Conservation (phyloP, 2,797 vertebrate genomes). For the Strix occidentalis region DNA sequence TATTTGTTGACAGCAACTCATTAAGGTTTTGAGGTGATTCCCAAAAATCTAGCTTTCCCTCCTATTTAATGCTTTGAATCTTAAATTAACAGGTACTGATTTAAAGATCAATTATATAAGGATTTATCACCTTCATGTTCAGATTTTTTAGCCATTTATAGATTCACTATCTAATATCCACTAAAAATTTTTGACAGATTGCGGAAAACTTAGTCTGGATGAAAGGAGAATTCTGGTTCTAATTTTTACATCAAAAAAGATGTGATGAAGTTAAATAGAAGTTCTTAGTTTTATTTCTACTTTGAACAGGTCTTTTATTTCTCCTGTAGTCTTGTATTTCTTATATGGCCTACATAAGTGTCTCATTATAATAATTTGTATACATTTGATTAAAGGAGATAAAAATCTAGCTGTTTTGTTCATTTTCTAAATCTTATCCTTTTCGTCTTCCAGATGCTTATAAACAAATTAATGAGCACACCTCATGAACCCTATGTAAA, state of each 20-base stretch:
- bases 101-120: neutral
- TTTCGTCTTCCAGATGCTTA: slow-evolving; percentile 80
- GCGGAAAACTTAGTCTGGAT: neutral
- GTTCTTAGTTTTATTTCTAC: neutral
- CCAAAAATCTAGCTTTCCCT: neutral
- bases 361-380: neutral
- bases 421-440: slow-evolving; percentile 18
- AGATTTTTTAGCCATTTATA: neutral
- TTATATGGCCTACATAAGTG: neutral
- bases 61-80: neutral
- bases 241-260: neutral
- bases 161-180: neutral
- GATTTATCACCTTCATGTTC: neutral
- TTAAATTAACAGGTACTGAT: neutral
- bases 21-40: neutral
- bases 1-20: neutral
- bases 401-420: neutral
- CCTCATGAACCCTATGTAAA: slow-evolving; percentile 91
- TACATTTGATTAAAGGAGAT: neutral
- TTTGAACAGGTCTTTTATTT: neutral
- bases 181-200: neutral
- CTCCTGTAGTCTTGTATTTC: neutral
- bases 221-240: neutral
- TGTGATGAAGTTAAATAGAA: neutral
- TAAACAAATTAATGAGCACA: slow-evolving; percentile 78